Evolutionary conservation across 2,888 invertebrate genomes (phyloP), one percentile per base, ranked within the genome.

Genomic region (Melipona beecheii): DNA sequence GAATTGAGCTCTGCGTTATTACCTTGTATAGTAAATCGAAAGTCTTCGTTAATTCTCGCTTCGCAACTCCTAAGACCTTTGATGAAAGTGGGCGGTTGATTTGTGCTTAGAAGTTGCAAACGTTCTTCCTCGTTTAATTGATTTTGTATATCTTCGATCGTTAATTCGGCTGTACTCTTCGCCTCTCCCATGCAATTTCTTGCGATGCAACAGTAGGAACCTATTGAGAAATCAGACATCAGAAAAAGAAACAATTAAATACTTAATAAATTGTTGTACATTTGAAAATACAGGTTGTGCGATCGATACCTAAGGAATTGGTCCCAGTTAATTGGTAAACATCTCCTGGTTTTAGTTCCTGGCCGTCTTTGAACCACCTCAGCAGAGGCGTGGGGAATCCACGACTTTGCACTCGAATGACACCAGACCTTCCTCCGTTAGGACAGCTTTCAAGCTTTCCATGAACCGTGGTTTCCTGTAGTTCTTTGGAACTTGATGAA

Each of bases 371-470:
- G 94, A 98, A 98, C 98, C 98, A 98, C 92, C 97, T 96, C 0
- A 98, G 95, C 72, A 97, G 95, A 0, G 98, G 98, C 0, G 98
- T 98, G 0, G 98, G 98, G 89, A 98, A 98, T 0, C 98, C 98
- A 98, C 98, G 0, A 98, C 98, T 94, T 98, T 98, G 93, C 98
- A 98, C 93, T 98, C 98, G 92, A 98, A 98, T 0, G 98, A 98
- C 1, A 98, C 98, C 54, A 98, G 95, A 0, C 98, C 98, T 95
- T 98, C 98, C 93, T 98, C 98, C 0, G 98, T 98, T 66, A 98
- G 95, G 65, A 98, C 97, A 15, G 98, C 98, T 94, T 97, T 97
- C 17, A 98, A 95, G 90, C 97, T 97, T 94, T 98, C 98, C 96
- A 98, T 97, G 94, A 98, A 98, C 85, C 98, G 96, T 1, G 98